phyloP scores from a whole-genome alignment of 2,797 vertebrate species.

The Simalia tracyae region DNA sequence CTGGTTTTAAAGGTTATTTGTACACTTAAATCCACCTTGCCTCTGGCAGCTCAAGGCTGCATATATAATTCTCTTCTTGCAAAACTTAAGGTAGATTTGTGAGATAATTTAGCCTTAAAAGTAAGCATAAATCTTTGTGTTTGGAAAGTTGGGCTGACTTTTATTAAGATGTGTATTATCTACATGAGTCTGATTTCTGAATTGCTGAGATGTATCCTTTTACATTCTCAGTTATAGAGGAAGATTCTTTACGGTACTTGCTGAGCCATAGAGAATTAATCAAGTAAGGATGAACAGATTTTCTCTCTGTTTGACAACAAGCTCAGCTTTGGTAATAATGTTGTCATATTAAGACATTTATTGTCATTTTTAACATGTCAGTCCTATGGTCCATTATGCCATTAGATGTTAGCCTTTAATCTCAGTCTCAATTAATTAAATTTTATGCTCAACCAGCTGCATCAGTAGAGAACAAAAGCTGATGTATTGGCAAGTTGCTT shows the following conservation, averaged over 20 bases:
- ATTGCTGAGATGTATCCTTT: slow-evolving; percentile 9
- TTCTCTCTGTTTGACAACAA: slow-evolving; percentile 1
- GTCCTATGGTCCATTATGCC: neutral
- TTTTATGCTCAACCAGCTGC: neutral
- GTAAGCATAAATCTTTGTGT: neutral
- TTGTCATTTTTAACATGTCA: neutral
- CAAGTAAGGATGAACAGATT: neutral
- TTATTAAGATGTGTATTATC: neutral
- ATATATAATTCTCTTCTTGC: neutral
- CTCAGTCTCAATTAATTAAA: neutral
- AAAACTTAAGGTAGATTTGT: neutral
- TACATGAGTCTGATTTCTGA: slow-evolving; percentile 31
- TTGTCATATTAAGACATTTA: neutral
- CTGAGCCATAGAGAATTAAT: neutral
- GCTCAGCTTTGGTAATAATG: neutral
- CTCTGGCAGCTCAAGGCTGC: neutral
- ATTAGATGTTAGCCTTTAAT: neutral
- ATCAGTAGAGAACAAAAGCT: neutral
- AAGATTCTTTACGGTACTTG: neutral
- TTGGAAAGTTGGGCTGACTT: neutral
- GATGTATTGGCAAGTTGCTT: neutral
- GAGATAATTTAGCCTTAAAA: neutral
- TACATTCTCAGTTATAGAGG: slow-evolving; percentile 20
- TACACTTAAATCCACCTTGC: neutral
- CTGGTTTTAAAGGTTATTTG: neutral